Evolutionary conservation across 2,113 vertebrate genomes (phyloP), one percentile per base, ranked within the genome.

Genomic region (Microcebus tavaratra): DNA sequence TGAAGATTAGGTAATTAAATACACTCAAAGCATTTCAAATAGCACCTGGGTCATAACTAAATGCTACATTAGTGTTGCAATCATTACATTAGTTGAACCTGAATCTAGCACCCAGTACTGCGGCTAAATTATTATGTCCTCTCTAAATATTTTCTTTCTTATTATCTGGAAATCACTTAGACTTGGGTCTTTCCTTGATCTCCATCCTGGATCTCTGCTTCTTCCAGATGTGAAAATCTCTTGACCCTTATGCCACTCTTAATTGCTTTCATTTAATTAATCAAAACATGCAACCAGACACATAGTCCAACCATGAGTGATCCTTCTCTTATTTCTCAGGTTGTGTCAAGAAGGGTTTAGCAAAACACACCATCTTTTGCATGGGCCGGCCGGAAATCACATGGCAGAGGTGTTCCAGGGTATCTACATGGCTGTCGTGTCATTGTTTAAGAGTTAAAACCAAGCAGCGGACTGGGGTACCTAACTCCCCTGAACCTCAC

Each of bases 161-260:
- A 29, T 94, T 76, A 79, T 78, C 84, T 82, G 34, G 48, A 55
- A 90, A 59, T 78, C 27, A 67, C 4, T 95, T 11, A 73, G n/a
- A 67, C 80, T 92, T 75, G 21, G 12, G 8, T 81, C 88, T 1
- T 79, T 90, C 9, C 20, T 88, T 88, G 14, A 83, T n/a, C 42
- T 95, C 27, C 72, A 48, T 6, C 11, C 45, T 48, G 25, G 18
- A 55, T 90, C 59, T 96, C 79, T 81, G 73, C 48, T 96, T 72
- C 55, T 96, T 96, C 53, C 50, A 91, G 84, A 76, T 34, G 55
- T 72, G 45, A 79, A 96, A 93, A 88, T 88, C n/a, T 91, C 39
- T 90, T 91, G 45, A 87, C 42, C 23, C 27, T 87, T 70, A n/a
- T 36, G 14, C 7, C 31, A 70, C 4, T 57, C 8, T 93, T 80